Base-by-base conservation (phyloP, 2,888 invertebrate species). In the Vesta saturnalis region DNA sequence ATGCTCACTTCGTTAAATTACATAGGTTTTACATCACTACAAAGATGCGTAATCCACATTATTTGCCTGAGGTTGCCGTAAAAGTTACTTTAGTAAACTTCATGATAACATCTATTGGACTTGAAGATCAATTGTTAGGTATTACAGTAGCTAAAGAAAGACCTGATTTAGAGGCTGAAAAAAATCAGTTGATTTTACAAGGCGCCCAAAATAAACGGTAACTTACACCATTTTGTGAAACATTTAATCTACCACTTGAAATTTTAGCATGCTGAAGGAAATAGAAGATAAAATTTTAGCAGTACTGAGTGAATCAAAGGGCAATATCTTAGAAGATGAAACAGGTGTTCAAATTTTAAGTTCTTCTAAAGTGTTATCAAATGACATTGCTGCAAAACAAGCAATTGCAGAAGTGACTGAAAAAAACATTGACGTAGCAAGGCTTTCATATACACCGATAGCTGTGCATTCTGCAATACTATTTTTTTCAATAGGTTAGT, bases 1-100 rank as follows among this genome's bases (percentile, higher is more conserved):
- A n/a, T n/a, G 30, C 10, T 10, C 5, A 30, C 6, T 30, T 5
- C 8, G 8, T 39, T 39, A n/a, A n/a, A n/a, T 8, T 39, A 3
- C n/a, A n/a, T 76, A 93, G 95, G 77, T 89, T 98, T 71, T 97
- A 96, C 81, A 94, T 98, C 75, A 96, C 96, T 15, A 97, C 97
- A 1, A 97, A 96, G 81, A 84, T 96, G 54, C 87, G 95, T 18
- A 97, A 97, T 85, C 97, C 97, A 0, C 97, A 97, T 84, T 97
- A 96, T 81, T 83, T 96, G 62, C 97, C 97, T 0, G 97, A 98
- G 85, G 91, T 96, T 4, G 94, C 96, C 0, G 96, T 96, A 0
- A 95, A 97, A 82, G 93, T 94, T 4, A 94, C 96, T 0, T 82
- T 97, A 18, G 88, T 97, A 1, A 97, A 97, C 85, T 97, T 97